phyloP scores from a whole-genome alignment of 1,140 invertebrate genomes.

The Vanessa tameamea region DNA sequence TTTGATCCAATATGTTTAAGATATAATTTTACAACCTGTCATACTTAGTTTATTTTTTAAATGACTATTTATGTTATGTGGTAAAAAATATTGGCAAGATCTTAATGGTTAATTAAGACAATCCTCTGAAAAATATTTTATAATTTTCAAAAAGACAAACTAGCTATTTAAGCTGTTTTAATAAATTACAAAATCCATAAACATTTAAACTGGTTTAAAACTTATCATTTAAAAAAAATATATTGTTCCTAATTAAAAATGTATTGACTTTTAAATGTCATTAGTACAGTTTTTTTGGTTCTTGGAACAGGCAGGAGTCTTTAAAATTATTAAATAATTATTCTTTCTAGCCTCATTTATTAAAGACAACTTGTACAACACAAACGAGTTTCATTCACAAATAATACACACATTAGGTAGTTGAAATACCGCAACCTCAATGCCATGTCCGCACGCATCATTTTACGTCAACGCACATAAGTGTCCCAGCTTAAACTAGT shows the following conservation, averaged over 20 bases:
- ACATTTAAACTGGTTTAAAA: neutral
- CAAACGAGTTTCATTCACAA: constrained; percentile 11
- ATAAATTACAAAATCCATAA: neutral
- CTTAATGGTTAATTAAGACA: neutral
- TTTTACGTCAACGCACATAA: neutral
- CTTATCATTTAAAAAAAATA: neutral
- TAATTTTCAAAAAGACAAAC: neutral
- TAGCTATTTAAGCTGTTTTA: neutral
- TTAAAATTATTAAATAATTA: constrained; percentile 1
- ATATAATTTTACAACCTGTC: neutral
- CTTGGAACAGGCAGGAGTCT: neutral
- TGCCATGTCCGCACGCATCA: neutral
- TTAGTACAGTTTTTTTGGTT: neutral
- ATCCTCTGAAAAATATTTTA: too few species aligned
- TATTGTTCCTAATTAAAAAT: neutral
- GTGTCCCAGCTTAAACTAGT: neutral
- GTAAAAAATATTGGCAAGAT: constrained; percentile 10
- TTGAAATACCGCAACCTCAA: constrained; percentile 4
- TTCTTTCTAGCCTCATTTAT: constrained; percentile 11
- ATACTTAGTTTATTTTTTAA: too few species aligned
- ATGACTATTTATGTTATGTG: neutral
- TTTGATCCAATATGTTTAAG: neutral
- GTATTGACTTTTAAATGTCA: neutral
- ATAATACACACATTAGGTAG: neutral
- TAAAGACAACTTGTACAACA: constrained; percentile 10